These are phyloP conservation scores for Lycorma delicatula DNA, from an alignment of 1,140 invertebrate species.

Conservation along the genomic window DNA sequence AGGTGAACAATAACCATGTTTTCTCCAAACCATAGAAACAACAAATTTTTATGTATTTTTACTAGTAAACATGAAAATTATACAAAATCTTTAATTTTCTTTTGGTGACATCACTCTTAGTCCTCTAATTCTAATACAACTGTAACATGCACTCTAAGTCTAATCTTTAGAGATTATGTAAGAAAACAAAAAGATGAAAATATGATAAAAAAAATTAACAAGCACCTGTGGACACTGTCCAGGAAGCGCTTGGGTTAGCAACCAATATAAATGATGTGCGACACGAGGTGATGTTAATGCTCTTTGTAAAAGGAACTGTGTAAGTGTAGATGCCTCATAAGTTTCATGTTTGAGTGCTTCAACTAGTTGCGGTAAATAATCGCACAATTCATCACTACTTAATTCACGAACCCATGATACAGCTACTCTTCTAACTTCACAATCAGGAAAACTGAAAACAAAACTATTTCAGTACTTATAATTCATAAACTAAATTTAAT, in stretches of 20 bases:
- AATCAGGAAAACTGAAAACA: slow-evolving; percentile 75
- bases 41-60: too few species aligned
- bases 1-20: too few species aligned
- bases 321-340: slow-evolving; percentile 78
- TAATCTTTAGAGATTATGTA: too few species aligned
- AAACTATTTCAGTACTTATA: slow-evolving; percentile 12
- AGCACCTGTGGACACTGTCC: slow-evolving; percentile 57
- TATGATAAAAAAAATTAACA: too few species aligned
- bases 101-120: too few species aligned
- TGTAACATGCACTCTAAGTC: too few species aligned
- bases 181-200: too few species aligned
- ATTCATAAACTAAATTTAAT: too few species aligned
- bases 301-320: slow-evolving; percentile 72
- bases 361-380: slow-evolving; percentile 87
- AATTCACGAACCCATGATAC: slow-evolving; percentile 71
- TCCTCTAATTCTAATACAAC: too few species aligned
- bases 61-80: too few species aligned
- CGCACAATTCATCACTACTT: slow-evolving; percentile 77
- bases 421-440: slow-evolving; percentile 73
- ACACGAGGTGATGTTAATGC: slow-evolving; percentile 79
- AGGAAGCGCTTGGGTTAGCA: slow-evolving; percentile 69
- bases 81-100: too few species aligned
- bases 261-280: slow-evolving; percentile 92
- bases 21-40: too few species aligned
- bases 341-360: slow-evolving; percentile 92